phyloP scores from a whole-genome alignment of 2,888 invertebrate genomes.

The Lobophora halterata region DNA sequence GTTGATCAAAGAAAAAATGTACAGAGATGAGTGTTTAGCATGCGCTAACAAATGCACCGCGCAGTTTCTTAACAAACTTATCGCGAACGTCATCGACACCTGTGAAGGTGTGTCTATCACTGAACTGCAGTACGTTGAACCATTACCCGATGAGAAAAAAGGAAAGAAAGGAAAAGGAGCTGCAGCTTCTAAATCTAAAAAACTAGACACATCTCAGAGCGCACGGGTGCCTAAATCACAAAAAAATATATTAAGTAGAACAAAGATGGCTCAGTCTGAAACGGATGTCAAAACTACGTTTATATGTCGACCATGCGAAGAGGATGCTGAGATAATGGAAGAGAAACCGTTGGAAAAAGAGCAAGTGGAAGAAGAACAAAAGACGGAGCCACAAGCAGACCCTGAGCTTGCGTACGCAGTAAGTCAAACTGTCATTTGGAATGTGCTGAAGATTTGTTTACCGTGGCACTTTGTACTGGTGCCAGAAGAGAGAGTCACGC shows the following conservation, averaged over 20 bases:
- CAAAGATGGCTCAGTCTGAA: slow-evolving; percentile 48
- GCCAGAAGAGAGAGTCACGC: slow-evolving; percentile 52
- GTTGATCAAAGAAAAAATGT: slow-evolving; percentile 58
- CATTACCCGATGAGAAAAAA: slow-evolving; percentile 48
- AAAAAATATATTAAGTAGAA: slow-evolving; percentile 37
- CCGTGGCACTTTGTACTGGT: slow-evolving; percentile 65
- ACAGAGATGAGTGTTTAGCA: slow-evolving; percentile 58
- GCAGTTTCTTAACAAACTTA: slow-evolving; percentile 52
- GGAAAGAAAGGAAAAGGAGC: slow-evolving; percentile 48
- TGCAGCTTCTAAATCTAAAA: slow-evolving; percentile 37
- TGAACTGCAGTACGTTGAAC: slow-evolving; percentile 54
- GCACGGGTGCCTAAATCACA: slow-evolving; percentile 47
- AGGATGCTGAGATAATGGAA: slow-evolving; percentile 40
- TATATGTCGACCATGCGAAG: slow-evolving; percentile 64
- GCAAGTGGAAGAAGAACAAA: slow-evolving; percentile 49
- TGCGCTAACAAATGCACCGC: slow-evolving; percentile 58
- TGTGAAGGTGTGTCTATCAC: slow-evolving; percentile 61
- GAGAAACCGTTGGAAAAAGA: slow-evolving; percentile 46
- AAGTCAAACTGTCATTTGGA: slow-evolving; percentile 63
- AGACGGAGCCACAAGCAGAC: slow-evolving; percentile 45
- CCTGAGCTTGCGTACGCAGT: slow-evolving; percentile 57
- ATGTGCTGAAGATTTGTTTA: slow-evolving; percentile 59
- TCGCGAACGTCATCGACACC: slow-evolving; percentile 51
- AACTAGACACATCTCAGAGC: slow-evolving; percentile 48
- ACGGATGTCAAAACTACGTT: slow-evolving; percentile 53